Base-by-base conservation (phyloP, 2,113 vertebrate species). In the Sander vitreus region DNA sequence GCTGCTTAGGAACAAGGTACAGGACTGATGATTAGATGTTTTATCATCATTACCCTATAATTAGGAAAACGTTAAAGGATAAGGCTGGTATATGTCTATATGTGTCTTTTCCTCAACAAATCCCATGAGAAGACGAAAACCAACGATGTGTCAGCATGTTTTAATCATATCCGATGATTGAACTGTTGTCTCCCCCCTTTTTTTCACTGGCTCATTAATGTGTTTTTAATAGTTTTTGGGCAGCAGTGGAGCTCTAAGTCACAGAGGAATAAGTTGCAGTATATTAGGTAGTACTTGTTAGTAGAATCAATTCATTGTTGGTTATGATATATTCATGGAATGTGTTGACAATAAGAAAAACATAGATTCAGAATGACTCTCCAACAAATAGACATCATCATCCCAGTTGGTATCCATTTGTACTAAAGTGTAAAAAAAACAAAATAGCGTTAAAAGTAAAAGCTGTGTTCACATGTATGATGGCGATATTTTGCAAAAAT, bases 1-100 rank as follows among this genome's bases (percentile, higher is more conserved):
- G 96, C 85, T 97, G 96, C 92, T 96, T 95, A 92, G 96, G 95
- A 85, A 96, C 97, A 50, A 99, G 98, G 98, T 99, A 91, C 19
- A 13, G 48, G 36, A 72, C 57, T 63, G 21, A 30, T 25, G n/a
- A 63, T 15, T 3, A 23, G 14, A 25, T 47, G 9, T 48, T 57
- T 21, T 25, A 13, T 64, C 13, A 5, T 45, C 23, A 30, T 30
- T 27, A 72, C 14, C 21, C 47, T 25, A 7, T 53, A 33, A 14
- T 59, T 0, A 57, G 14, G 11, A 19, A 50, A 9, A 9, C 39
- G 6, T 36, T 60, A n/a, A 50, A 36, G 18, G 4, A 25, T 55
- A 3, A 43, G 13, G 33, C 6, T 15, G 67, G 13, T 8, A 53
- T 12, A 3, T 19, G 12, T 57, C 33, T 54, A 13, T 66, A 27